phyloP scores from a whole-genome alignment of 2,113 vertebrate species.

The Crotalus helleri region DNA sequence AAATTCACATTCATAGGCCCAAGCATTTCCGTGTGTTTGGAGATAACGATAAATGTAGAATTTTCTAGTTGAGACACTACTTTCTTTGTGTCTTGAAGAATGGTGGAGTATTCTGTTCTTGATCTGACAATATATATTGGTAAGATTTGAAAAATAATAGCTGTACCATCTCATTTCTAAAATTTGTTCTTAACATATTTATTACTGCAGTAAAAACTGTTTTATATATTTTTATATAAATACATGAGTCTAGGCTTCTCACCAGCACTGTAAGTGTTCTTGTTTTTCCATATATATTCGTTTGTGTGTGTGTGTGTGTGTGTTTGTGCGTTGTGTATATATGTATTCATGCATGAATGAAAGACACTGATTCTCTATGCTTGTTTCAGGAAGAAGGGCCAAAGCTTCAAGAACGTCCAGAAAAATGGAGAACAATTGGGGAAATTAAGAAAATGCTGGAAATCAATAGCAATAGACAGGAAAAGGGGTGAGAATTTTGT shows the following conservation, averaged over 20 bases:
- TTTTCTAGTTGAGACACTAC: neutral
- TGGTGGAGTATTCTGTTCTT: neutral
- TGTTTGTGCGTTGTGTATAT: neutral
- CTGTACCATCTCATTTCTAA: neutral
- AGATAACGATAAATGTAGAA: neutral
- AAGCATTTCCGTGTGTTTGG: neutral
- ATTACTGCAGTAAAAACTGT: neutral
- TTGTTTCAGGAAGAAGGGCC: conserved; percentile 66
- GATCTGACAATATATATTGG: neutral
- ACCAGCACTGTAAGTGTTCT: neutral
- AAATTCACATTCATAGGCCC: neutral
- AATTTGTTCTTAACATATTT: neutral
- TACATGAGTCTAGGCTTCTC: neutral
- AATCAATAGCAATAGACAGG: conserved; percentile 68
- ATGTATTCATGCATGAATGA: neutral
- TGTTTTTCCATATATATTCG: neutral
- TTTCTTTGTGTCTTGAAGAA: neutral
- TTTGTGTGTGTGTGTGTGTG: no score
- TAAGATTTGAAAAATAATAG: neutral
- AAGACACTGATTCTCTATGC: rapidly evolving
- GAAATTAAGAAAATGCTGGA: conserved; percentile 76
- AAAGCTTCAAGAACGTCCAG: conserved; percentile 72
- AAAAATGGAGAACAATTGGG: conserved; percentile 73
- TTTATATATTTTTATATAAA: neutral
- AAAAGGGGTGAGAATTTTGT: conserved; percentile 59